A percentile compares a stretch with the other conserved stretches of the same genome.
Evolutionary conservation across 1,140 invertebrate species (phyloP).

Genomic region (Zaprionus vittiger): DNA sequence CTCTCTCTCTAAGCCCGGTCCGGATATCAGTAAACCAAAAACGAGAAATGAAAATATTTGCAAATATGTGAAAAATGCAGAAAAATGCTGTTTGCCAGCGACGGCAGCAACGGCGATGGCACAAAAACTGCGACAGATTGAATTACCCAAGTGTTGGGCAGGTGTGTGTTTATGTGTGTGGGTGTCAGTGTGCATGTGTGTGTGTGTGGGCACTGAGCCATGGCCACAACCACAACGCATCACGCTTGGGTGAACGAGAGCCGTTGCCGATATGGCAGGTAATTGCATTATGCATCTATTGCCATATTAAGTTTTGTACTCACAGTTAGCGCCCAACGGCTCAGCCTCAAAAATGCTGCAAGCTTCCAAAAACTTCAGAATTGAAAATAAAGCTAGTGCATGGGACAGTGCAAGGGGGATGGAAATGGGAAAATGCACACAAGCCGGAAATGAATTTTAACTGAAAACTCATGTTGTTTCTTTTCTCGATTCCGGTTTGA

Average conservation of each 20-base stretch:
- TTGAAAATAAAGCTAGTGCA: background rate
- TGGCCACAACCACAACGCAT: slow-evolving; percentile 33
- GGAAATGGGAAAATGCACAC: slow-evolving; percentile 40
- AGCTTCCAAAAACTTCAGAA: slow-evolving; percentile 23
- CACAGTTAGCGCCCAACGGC: slow-evolving; percentile 44
- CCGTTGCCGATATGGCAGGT: slow-evolving; percentile 70
- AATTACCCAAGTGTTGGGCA: slow-evolving; percentile 63
- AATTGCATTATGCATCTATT: slow-evolving; percentile 83
- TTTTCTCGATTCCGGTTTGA: slow-evolving; percentile 5
- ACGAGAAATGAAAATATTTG: slow-evolving; percentile 72
- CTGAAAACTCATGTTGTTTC: slow-evolving; percentile 24
- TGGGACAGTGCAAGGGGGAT: background rate
- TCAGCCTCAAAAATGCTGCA: slow-evolving; percentile 1
- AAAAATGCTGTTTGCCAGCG: slow-evolving; percentile 57
- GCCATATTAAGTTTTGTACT: slow-evolving; percentile 76
- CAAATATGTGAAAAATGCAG: slow-evolving; percentile 71
- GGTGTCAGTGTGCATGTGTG: background rate
- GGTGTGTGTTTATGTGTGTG: slow-evolving; percentile 23
- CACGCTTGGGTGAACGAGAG: slow-evolving; percentile 48
- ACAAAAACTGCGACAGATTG: slow-evolving; percentile 77
- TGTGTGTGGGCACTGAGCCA: slow-evolving; percentile 20
- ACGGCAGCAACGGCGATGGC: slow-evolving; percentile 13
- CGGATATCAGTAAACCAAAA: slow-evolving; percentile 57
- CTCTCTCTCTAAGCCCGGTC: slow-evolving; percentile 24
- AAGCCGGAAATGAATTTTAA: slow-evolving; percentile 77